Conservation (phyloP, 2,797 vertebrate genomes). For the Sebastiscus albofasciatus region DNA sequence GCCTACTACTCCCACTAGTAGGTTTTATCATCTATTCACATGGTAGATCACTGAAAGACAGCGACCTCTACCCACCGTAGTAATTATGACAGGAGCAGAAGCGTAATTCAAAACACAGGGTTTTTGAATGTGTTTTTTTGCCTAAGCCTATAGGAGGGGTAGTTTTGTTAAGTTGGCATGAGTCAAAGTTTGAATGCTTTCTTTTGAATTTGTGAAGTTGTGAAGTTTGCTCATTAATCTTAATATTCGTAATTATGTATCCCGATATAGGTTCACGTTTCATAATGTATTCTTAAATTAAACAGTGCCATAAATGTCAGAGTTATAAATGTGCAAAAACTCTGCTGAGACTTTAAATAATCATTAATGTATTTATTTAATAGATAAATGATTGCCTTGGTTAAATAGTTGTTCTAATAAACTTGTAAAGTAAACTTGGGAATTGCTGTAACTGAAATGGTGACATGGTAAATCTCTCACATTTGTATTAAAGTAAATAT, state of each 20-base stretch:
- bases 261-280: not conserved
- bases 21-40: no score
- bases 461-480: not conserved
- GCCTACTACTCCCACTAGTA: no score
- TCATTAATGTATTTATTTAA: not conserved
- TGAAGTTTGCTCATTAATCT: not conserved
- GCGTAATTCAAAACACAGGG: no score
- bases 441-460: not conserved
- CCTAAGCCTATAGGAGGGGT: rapidly evolving
- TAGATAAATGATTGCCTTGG: not conserved
- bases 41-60: no score
- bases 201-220: not conserved
- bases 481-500: constrained; percentile 21
- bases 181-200: no score
- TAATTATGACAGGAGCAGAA: no score
- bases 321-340: not conserved
- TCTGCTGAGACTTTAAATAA: not conserved
- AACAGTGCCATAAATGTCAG: not conserved
- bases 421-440: not conserved
- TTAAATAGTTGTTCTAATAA: not conserved
- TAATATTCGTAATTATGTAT: not conserved
- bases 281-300: not conserved
- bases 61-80: no score
- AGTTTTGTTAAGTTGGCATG: no score
- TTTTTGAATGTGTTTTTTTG: no score